These are phyloP conservation scores for Leptinotarsa haldemani DNA, from an alignment of 2,888 invertebrate species.

Conservation along the genomic window DNA sequence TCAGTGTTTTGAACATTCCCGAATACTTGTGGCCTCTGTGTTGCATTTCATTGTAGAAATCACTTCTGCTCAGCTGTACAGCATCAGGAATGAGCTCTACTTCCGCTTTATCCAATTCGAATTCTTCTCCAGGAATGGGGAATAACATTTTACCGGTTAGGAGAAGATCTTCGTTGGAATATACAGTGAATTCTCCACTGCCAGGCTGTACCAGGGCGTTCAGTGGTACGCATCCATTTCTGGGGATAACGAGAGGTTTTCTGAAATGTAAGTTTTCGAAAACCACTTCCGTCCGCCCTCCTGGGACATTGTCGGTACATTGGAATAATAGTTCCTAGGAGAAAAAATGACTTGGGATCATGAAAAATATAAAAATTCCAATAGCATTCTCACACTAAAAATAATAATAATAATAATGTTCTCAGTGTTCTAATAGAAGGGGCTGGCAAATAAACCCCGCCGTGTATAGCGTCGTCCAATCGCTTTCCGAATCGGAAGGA, in stretches of 20 bases:
- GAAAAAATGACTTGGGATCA: conserved; percentile 30
- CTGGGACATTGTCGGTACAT: conserved; percentile 52
- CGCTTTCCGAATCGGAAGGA: no score
- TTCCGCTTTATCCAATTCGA: conserved; percentile 67
- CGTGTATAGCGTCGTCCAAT: no score
- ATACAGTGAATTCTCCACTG: conserved; percentile 63
- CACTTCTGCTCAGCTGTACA: conserved; percentile 71
- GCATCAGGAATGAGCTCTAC: conserved; percentile 64
- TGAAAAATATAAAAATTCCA: conserved; percentile 7
- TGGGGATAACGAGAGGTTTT: conserved; percentile 58
- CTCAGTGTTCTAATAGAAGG: no score
- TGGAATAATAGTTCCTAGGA: conserved; percentile 53
- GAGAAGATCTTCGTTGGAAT: conserved; percentile 72
- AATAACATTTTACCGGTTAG: conserved; percentile 77
- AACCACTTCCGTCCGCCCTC: conserved; percentile 56
- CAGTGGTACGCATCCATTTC: conserved; percentile 62
- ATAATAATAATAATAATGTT: no score
- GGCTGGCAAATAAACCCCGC: no score
- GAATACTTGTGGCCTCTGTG: conserved; percentile 75
- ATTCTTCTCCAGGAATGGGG: conserved; percentile 70
- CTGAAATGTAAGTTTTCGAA: conserved; percentile 63
- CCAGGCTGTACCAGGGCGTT: conserved; percentile 64
- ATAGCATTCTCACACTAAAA: background rate
- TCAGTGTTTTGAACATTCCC: conserved; percentile 58
- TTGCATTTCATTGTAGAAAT: conserved; percentile 78